A percentile compares a stretch with the other conserved stretches of the same genome.
Conservation (phyloP, 2,888 invertebrate species). For the Orchesella flavescens region DNA sequence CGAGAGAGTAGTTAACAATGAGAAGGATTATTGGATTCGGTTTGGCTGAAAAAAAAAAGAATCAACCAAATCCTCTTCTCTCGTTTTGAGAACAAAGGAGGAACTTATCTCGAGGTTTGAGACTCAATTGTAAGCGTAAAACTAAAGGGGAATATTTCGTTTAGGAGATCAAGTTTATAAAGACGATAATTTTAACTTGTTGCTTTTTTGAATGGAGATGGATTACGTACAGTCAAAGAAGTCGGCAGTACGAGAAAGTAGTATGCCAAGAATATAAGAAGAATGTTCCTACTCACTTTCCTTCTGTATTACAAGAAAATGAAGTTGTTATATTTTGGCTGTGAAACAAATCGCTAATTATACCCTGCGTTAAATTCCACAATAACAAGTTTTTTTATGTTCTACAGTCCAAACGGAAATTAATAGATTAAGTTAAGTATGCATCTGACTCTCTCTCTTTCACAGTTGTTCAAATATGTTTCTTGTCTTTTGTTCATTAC, state of each 20-base stretch:
- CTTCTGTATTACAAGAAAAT: conserved; percentile 28
- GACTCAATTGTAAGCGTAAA: not conserved
- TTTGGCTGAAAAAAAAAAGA: not conserved
- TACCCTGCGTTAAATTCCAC: conserved; percentile 48
- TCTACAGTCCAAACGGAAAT: conserved; percentile 21
- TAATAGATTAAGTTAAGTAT: conserved; percentile 24
- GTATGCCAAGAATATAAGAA: conserved; percentile 4
- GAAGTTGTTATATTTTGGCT: conserved; percentile 50
- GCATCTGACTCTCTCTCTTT: conserved; percentile 17
- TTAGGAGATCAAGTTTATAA: not conserved
- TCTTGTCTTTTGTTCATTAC: conserved; percentile 34
- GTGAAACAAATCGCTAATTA: conserved; percentile 56
- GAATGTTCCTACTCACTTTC: not conserved
- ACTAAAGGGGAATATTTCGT: not conserved
- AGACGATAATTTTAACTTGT: conserved; percentile 7
- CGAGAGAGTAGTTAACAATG: not conserved
- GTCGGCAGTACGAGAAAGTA: not conserved
- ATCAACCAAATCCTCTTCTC: not conserved
- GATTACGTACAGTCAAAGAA: no score
- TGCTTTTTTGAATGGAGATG: not conserved
- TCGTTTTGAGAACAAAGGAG: not conserved
- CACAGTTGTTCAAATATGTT: conserved; percentile 47
- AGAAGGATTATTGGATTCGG: not conserved
- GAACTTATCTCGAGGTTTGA: not conserved
- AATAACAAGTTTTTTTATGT: conserved; percentile 38